Base-by-base conservation (phyloP, 2,113 vertebrate genomes). In the Hucho hucho region DNA sequence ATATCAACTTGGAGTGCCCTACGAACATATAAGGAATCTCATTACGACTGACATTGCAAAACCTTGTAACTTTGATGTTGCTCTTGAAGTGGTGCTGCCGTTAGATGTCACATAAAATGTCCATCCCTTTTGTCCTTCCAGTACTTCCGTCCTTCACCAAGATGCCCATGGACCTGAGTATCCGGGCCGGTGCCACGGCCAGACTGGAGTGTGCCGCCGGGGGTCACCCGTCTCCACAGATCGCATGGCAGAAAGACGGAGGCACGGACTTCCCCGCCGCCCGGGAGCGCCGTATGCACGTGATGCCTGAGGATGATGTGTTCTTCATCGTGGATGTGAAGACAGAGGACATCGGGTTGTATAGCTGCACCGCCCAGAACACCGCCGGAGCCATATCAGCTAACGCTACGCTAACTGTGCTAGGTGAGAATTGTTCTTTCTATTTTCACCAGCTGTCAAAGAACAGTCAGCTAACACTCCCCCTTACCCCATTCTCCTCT, bases 351-450 rank as follows among this genome's bases (percentile, higher is more conserved):
- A 95, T 97, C 0, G 97, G 97, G 0, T 90, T 99, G 6, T 99
- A 99, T 70, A 98, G 97, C 90, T 99, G 97, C 86, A 98, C 95
- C 0, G 97, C 97, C n/a, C 96, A 98, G 78, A 99, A 99, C 85
- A 95, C 93, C 0, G 97, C 97, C 0, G 97, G 97, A 4, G 94
- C 95, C 14, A 94, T 97, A 79, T 98, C 96, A 7, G 96, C 97
- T 2, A 99, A 98, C 0, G 97, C 97, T 11, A 98, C 97, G 0
- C 89, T 99, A 26, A 98, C 96, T 1, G 97, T 99, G 18, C 89
- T 99, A 16, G 97, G 97, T 98, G 78, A 94, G 92, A 9, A 11
- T 1, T 9, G 1, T 13, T 46, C 7, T 11, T 43, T 43, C 26
- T 59, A 18, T 29, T 37, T 37, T 59, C 26, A 53, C 49, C 49